phyloP scores from a whole-genome alignment of 2,888 invertebrate genomes.

The Clivina fossor region DNA sequence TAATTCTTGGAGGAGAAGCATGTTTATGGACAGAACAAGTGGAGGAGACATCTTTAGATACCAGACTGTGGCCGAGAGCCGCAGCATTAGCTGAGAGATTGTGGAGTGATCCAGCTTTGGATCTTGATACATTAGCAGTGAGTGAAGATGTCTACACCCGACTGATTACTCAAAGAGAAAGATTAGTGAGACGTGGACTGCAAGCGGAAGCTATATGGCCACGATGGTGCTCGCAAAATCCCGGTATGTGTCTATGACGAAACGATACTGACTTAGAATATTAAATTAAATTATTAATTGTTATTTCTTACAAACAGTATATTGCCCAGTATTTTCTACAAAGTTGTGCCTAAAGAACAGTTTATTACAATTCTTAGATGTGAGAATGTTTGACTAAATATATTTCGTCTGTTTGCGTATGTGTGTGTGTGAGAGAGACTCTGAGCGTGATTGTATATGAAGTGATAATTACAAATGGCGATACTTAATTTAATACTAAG shows the following conservation, averaged over 20 bases:
- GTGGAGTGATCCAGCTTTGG: slow-evolving; percentile 60
- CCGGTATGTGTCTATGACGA: slow-evolving; percentile 66
- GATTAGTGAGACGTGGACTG: slow-evolving; percentile 64
- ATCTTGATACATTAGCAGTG: slow-evolving; percentile 46
- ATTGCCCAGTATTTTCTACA: slow-evolving; percentile 9
- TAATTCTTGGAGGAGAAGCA: slow-evolving; percentile 74
- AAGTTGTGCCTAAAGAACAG: slow-evolving; percentile 16
- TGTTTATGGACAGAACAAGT: slow-evolving; percentile 86
- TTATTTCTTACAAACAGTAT: neutral
- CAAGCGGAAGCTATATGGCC: slow-evolving; percentile 75
- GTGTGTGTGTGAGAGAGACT: too few relatives aligned
- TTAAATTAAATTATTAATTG: slow-evolving; percentile 12
- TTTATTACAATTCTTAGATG: slow-evolving; percentile 6
- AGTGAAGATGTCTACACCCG: slow-evolving; percentile 69
- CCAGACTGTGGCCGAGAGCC: slow-evolving; percentile 80
- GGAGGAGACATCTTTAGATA: slow-evolving; percentile 71
- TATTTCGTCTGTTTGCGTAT: too few relatives aligned
- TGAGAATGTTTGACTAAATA: too few relatives aligned
- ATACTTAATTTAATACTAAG: too few relatives aligned
- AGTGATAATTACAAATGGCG: too few relatives aligned
- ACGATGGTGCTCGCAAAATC: slow-evolving; percentile 75
- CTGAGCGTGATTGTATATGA: too few relatives aligned
- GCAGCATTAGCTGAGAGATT: slow-evolving; percentile 81
- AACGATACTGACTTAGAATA: slow-evolving; percentile 18
- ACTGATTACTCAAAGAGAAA: slow-evolving; percentile 66